Percentiles rank a stretch among this genome's conserved stretches.
phyloP scores from a whole-genome alignment of 1,140 invertebrate species.

The Brachionus calyciflorus region DNA sequence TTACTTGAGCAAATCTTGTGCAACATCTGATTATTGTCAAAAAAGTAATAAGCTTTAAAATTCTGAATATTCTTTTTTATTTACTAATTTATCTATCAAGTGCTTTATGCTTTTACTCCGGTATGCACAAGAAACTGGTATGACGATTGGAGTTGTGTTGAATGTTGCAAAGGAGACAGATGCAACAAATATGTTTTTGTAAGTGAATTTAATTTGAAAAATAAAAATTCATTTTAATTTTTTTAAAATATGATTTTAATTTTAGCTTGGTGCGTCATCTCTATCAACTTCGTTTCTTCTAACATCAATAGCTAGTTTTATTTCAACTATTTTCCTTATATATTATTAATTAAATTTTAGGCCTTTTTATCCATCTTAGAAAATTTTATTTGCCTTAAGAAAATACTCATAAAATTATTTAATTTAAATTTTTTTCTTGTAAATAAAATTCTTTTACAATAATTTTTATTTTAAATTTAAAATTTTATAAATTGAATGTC shows the following conservation, averaged over 20 bases:
- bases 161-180: slow-evolving; percentile 91
- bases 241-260: neutral
- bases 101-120: slow-evolving; percentile 38
- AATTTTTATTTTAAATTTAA: no score
- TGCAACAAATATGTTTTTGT: slow-evolving; percentile 96
- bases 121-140: slow-evolving; percentile 92
- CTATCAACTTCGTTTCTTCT: neutral
- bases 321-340: neutral
- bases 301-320: neutral
- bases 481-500: no score
- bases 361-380: neutral
- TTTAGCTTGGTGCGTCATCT: neutral
- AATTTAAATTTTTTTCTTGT: no score
- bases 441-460: no score
- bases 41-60: no score
- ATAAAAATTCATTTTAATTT: neutral
- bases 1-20: slow-evolving; percentile 87
- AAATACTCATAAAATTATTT: no score
- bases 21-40: slow-evolving; percentile 75
- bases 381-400: no score
- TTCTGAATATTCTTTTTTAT: slow-evolving; percentile 40
- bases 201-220: slow-evolving; percentile 63
- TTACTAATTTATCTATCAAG: slow-evolving; percentile 7
- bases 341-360: neutral
- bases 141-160: slow-evolving; percentile 91